phyloP scores from a whole-genome alignment of 2,797 vertebrate genomes.

The Sebastes matsubarae region DNA sequence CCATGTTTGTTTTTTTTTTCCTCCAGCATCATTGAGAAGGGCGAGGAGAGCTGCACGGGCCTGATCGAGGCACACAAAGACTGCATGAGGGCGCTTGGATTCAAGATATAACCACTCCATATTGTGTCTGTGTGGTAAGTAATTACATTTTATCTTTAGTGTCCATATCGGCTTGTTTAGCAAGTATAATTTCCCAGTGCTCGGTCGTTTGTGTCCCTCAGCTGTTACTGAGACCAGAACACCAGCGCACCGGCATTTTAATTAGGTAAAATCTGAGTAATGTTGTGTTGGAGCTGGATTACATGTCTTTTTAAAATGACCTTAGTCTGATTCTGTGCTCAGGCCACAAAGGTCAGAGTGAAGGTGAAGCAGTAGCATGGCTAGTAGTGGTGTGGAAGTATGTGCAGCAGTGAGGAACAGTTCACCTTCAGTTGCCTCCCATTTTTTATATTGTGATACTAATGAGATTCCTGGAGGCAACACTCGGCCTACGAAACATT shows the following conservation, averaged over 20 bases:
- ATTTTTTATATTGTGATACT: background rate
- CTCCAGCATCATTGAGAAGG: constrained; percentile 95
- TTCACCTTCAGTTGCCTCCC: background rate
- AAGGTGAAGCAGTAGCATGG: background rate
- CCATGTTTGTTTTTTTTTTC: background rate
- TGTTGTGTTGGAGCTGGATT: background rate
- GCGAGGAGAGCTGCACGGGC: constrained; percentile 89
- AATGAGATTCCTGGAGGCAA: background rate
- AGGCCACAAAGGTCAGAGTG: background rate
- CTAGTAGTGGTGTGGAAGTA: background rate
- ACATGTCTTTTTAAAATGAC: background rate
- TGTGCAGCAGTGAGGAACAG: background rate
- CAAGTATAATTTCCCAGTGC: background rate
- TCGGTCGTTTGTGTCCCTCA: background rate
- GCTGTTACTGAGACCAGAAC: background rate
- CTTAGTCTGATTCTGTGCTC: too few species aligned
- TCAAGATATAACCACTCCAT: constrained; percentile 87
- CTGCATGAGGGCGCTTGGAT: constrained; percentile 96
- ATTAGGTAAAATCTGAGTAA: background rate
- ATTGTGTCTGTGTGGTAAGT: constrained; percentile 66
- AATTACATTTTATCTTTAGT: background rate
- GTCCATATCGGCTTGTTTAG: background rate
- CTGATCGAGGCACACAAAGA: constrained; percentile 97
- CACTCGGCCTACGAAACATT: background rate
- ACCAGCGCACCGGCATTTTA: background rate